Base-by-base conservation (phyloP, 2,113 vertebrate species). In the Henicopernis longicauda region DNA sequence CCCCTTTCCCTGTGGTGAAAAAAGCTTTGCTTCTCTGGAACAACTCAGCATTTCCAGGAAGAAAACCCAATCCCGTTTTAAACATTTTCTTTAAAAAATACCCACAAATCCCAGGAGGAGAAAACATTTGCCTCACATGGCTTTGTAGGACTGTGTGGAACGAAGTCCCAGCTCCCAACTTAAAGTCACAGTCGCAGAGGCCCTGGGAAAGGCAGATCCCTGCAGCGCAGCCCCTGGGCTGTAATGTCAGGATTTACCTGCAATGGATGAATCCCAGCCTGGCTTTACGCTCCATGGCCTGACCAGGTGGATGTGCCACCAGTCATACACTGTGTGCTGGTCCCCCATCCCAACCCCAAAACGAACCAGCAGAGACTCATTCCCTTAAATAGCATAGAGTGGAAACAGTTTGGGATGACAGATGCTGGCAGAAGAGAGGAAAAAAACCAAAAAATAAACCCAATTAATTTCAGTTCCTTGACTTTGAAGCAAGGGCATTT, bases 241-340 rank as follows among this genome's bases (percentile, higher is more conserved):
- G 17, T 70, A 8, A 16, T 6, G 16, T 7, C 4, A 3, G 62
- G 81, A 57, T 89, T 72, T 45, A 38, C 47, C 80, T 86, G 72
- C 40, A 38, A 3, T 16, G 62, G 83, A 21, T 47, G 45, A 57
- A 69, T 73, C 63, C 59, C 72, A 77, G 40, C 34, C 59, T 86
- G 77, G 25, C 18, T 86, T 63, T n/a, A 19, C 0, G 2, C 8
- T 23, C 61, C 7, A 0, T 26, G n/a, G 58, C n/a, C 73, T 57
- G 63, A 45, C 17, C 6, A 29, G 29, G 25, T 42, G 61, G 10
- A 54, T 8, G 7, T 2, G 9, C 45, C 21, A 22, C 22, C 0
- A 0, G 47, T 71, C 50, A 10, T 32, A 32, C 31, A 29, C 34
- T 83, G 40, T 9, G 2, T 40, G 44, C 29, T 67, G 42, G 23